A percentile compares a stretch with the other conserved stretches of the same genome.
Evolutionary conservation across 2,797 vertebrate genomes (phyloP).

Genomic region (Synaphobranchus kaupii): DNA sequence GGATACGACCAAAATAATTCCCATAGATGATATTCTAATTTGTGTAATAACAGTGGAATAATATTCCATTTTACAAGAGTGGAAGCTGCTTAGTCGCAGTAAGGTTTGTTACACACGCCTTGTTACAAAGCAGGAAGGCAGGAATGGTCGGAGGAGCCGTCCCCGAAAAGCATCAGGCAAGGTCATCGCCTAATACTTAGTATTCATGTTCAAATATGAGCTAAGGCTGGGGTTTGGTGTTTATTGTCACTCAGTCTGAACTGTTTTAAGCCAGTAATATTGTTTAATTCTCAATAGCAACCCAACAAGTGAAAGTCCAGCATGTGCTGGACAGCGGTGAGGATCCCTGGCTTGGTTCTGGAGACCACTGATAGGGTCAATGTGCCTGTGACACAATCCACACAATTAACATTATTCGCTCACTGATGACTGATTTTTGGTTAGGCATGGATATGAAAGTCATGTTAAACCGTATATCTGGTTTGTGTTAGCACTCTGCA

Average conservation of each 20-base stretch:
- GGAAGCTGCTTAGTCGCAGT: neutral
- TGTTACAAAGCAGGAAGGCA: neutral
- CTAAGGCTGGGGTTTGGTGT: neutral
- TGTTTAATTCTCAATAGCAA: neutral
- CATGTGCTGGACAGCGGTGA: neutral
- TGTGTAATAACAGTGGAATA: neutral
- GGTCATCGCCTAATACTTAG: neutral
- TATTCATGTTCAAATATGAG: neutral
- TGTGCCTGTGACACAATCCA: neutral
- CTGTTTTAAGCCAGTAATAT: neutral
- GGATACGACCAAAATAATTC: neutral
- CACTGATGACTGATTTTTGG: neutral
- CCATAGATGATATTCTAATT: neutral
- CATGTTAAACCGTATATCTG: neutral
- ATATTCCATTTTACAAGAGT: neutral
- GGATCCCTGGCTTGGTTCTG: neutral
- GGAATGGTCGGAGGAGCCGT: neutral
- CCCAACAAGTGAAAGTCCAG: neutral
- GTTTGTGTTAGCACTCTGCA: neutral
- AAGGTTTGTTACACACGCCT: neutral
- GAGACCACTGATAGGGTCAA: neutral
- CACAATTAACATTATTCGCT: neutral
- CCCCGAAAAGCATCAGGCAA: neutral
- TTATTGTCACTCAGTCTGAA: neutral
- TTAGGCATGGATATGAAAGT: neutral